Conservation (phyloP, 2,797 vertebrate genomes). For the Cottoperca gobio region DNA sequence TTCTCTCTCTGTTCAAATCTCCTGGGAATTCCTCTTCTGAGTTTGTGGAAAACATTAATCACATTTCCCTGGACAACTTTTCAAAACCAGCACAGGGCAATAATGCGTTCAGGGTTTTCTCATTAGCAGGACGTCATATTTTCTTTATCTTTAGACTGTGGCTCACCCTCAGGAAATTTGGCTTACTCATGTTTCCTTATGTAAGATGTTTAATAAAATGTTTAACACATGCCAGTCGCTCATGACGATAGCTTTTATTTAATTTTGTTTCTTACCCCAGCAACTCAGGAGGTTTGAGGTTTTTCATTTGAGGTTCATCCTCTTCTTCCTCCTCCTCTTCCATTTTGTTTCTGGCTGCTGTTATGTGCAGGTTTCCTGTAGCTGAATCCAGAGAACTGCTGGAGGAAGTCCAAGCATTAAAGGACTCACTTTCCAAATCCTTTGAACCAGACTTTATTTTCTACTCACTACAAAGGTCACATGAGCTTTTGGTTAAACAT, state of each 20-base stretch:
- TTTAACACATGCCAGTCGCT: not conserved
- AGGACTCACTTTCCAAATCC: constrained; percentile 52
- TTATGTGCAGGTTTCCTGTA: constrained; percentile 64
- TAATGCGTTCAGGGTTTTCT: constrained; percentile 51
- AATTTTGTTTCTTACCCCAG: no score
- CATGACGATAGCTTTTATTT: not conserved
- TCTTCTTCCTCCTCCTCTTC: constrained; percentile 19
- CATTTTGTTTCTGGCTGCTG: constrained; percentile 48
- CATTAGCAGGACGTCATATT: constrained; percentile 13
- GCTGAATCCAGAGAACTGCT: constrained; percentile 55
- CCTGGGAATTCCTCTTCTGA: constrained; percentile 56
- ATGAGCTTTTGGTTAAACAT: constrained; percentile 26
- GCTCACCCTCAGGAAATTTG: constrained; percentile 25
- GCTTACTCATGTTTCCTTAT: constrained; percentile 9
- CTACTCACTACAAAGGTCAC: constrained; percentile 34
- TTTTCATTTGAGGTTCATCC: constrained; percentile 31
- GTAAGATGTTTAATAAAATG: not conserved
- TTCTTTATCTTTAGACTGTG: constrained; percentile 22
- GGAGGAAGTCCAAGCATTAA: constrained; percentile 68
- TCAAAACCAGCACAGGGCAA: constrained; percentile 51
- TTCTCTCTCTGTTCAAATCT: constrained; percentile 31
- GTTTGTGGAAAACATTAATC: constrained; percentile 79
- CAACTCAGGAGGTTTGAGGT: constrained; percentile 24
- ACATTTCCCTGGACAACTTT: constrained; percentile 68
- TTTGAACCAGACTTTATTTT: constrained; percentile 51